Conservation (phyloP, 2,888 invertebrate species). For the Leptura quadrifasciata region DNA sequence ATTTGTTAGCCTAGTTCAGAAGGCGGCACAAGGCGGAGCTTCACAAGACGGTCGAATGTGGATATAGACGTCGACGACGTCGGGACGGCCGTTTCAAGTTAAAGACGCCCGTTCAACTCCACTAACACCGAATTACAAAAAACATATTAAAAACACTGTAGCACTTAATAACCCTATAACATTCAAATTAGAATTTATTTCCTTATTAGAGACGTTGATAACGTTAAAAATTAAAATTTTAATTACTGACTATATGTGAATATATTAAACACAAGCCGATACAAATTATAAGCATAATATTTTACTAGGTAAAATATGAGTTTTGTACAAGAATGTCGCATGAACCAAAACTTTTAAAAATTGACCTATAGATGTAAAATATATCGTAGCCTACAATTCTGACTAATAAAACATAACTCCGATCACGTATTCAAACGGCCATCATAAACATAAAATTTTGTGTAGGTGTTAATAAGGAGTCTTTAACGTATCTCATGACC, state of each 20-base stretch:
- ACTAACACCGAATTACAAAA: constrained; percentile 44
- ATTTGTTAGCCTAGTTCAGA: constrained; percentile 68
- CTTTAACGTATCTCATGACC: constrained; percentile 45
- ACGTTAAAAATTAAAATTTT: neutral
- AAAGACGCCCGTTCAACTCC: constrained; percentile 59
- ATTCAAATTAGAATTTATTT: constrained; percentile 29
- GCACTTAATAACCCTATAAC: neutral
- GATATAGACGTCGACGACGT: constrained; percentile 61
- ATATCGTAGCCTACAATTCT: neutral
- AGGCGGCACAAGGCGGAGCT: constrained; percentile 73
- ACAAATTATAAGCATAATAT: too few species aligned
- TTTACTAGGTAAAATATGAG: too few species aligned
- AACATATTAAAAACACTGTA: constrained; percentile 31
- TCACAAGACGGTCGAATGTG: constrained; percentile 66
- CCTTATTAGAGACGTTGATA: neutral
- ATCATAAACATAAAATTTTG: constrained; percentile 40
- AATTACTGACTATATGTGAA: too few species aligned
- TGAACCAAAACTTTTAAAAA: neutral
- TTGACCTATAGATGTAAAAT: neutral
- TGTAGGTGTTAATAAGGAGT: constrained; percentile 47
- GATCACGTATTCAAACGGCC: neutral
- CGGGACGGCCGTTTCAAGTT: constrained; percentile 57
- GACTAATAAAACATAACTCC: neutral
- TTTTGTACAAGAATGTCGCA: too few species aligned
- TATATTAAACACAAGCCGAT: too few species aligned